Percentiles rank a stretch among this genome's conserved stretches.
phyloP scores from a whole-genome alignment of 2,888 invertebrate genomes.

The Notodonta ziczac region DNA sequence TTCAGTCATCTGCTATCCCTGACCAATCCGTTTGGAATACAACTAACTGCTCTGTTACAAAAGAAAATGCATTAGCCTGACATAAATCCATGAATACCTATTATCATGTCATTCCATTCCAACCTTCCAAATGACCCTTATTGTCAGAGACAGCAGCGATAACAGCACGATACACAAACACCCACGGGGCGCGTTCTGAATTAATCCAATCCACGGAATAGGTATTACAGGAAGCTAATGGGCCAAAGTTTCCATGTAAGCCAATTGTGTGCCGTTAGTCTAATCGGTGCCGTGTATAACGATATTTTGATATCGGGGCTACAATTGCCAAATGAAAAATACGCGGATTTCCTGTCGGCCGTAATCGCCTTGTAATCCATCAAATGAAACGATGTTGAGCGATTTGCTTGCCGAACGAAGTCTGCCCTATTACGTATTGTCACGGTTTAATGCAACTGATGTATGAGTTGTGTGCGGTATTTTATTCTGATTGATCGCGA shows the following conservation, averaged over 20 bases:
- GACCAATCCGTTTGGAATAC: too few relatives aligned
- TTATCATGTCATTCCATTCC: background rate
- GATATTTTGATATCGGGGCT: constrained; percentile 70
- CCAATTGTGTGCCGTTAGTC: constrained; percentile 79
- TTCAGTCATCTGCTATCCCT: too few relatives aligned
- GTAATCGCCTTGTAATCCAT: constrained; percentile 80
- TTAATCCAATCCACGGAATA: constrained; percentile 70
- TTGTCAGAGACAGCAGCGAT: constrained; percentile 64
- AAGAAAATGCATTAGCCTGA: too few relatives aligned
- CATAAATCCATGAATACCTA: background rate
- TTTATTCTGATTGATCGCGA: constrained; percentile 55
- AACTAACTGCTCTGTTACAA: too few relatives aligned
- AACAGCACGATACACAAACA: constrained; percentile 63
- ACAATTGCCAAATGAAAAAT: constrained; percentile 83
- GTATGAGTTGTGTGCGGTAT: constrained; percentile 57
- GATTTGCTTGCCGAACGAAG: constrained; percentile 54
- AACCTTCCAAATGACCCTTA: constrained; percentile 38
- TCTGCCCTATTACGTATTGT: constrained; percentile 69
- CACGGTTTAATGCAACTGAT: constrained; percentile 67
- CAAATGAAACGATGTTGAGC: constrained; percentile 68
- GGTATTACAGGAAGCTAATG: constrained; percentile 66
- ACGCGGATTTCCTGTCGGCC: constrained; percentile 77
- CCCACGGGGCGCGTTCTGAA: constrained; percentile 62
- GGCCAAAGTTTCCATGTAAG: constrained; percentile 76
- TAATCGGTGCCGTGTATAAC: constrained; percentile 78